These are phyloP conservation scores for Drosophila carrolli DNA, from an alignment of 1,140 invertebrate genomes.

Conservation along the genomic window DNA sequence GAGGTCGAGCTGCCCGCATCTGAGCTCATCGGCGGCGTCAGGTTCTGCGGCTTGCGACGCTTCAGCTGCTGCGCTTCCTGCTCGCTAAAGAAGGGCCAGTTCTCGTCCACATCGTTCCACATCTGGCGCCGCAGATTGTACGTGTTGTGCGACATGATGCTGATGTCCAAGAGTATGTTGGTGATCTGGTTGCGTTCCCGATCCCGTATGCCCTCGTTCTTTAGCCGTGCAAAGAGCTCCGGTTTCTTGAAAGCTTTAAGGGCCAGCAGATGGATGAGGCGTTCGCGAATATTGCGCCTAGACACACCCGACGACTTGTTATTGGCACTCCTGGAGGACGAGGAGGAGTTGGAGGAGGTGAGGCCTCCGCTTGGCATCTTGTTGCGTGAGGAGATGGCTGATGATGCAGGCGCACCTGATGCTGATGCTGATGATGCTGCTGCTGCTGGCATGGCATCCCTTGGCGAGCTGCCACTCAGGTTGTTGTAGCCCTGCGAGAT, in stretches of 20 bases:
- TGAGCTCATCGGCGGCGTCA: conserved; percentile 93
- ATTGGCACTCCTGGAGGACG: conserved; percentile 55
- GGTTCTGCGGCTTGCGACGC: conserved; percentile 94
- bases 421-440: conserved; percentile 7
- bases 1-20: conserved; percentile 87
- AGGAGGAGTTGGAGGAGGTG: conserved; percentile 43
- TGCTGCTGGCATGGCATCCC: conserved; percentile 34
- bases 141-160: conserved; percentile 91
- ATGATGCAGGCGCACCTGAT: conserved; percentile 7
- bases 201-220: conserved; percentile 94
- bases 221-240: conserved; percentile 92
- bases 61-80: conserved; percentile 94
- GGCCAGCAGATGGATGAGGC: conserved; percentile 96
- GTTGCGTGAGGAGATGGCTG: conserved; percentile 39
- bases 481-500: conserved; percentile 82
- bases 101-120: conserved; percentile 96
- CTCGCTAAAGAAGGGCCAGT: conserved; percentile 97
- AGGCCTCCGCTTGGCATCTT: conserved; percentile 60
- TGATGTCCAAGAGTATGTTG: conserved; percentile 91
- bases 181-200: conserved; percentile 91
- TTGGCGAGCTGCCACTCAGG: conserved; percentile 70
- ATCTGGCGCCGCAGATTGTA: conserved; percentile 93
- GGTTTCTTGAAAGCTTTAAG: conserved; percentile 96
- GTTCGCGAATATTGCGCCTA: conserved; percentile 86
- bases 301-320: conserved; percentile 66